Conservation (phyloP, 2,888 invertebrate species). For the Urechis unicinctus region DNA sequence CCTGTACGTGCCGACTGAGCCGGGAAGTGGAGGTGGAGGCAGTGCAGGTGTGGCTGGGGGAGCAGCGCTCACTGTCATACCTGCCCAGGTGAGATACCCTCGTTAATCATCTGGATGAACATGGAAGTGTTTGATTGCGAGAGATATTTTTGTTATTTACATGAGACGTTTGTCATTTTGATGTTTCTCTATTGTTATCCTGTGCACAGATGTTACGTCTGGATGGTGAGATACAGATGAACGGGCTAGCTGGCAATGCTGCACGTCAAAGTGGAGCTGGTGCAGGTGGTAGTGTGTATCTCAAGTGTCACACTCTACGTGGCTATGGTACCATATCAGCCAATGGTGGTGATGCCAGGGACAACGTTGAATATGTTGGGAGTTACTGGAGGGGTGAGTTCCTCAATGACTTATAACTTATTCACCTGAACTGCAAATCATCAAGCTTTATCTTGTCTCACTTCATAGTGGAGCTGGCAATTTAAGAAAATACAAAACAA, state of each 20-base stretch:
- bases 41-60: constrained; percentile 23
- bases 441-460: too few relatives aligned
- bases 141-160: too few relatives aligned
- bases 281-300: constrained; percentile 26
- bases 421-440: too few relatives aligned
- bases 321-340: constrained; percentile 25
- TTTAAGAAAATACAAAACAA: too few relatives aligned
- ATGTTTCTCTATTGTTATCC: too few relatives aligned
- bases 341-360: constrained; percentile 21
- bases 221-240: neutral
- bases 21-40: constrained; percentile 33
- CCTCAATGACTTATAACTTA: too few relatives aligned
- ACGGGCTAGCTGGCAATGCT: constrained; percentile 5
- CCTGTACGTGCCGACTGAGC: constrained; percentile 14
- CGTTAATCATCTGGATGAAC: too few relatives aligned
- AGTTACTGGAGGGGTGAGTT: too few relatives aligned
- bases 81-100: neutral
- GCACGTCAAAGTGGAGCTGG: constrained; percentile 23
- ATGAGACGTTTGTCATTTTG: too few relatives aligned
- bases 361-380: constrained; percentile 28
- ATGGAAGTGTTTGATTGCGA: too few relatives aligned
- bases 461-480: too few relatives aligned
- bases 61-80: neutral
- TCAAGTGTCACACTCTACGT: constrained; percentile 18
- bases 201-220: too few relatives aligned